phyloP scores from a whole-genome alignment of 2,888 invertebrate species.

The Epinotia demarniana region DNA sequence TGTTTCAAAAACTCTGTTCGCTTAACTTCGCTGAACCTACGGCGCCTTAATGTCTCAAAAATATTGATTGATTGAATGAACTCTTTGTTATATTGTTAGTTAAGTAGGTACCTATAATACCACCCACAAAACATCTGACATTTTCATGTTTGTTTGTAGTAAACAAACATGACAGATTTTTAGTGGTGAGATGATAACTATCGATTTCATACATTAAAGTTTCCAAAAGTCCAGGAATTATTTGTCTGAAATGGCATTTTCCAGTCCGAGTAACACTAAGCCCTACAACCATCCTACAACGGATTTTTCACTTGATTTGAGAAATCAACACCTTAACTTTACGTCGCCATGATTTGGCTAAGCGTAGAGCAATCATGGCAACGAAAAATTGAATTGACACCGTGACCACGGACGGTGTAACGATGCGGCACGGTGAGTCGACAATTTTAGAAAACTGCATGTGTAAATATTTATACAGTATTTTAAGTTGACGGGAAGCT shows the following conservation, averaged over 20 bases:
- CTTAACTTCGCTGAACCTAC: no score
- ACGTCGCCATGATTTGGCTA: background rate
- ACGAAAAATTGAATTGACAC: constrained; percentile 23
- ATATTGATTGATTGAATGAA: no score
- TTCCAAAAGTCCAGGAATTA: no score
- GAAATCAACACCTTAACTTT: background rate
- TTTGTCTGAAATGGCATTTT: no score
- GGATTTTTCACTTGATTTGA: background rate
- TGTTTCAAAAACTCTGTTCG: no score
- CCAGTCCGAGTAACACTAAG: background rate
- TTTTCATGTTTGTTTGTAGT: no score
- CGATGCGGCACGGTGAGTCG: constrained; percentile 2
- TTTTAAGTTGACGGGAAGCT: background rate
- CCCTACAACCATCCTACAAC: background rate
- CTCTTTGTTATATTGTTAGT: background rate
- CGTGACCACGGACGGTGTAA: constrained; percentile 15
- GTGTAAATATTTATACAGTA: background rate
- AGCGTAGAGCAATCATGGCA: background rate
- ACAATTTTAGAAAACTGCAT: background rate
- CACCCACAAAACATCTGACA: no score
- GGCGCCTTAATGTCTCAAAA: no score
- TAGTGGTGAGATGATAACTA: no score
- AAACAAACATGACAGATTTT: no score
- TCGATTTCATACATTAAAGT: no score
- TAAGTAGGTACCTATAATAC: no score